Evolutionary conservation across 35 echinoderm and acorn worm genomes (phyloP).

Genomic region (Heliocidaris erythrogramma): DNA sequence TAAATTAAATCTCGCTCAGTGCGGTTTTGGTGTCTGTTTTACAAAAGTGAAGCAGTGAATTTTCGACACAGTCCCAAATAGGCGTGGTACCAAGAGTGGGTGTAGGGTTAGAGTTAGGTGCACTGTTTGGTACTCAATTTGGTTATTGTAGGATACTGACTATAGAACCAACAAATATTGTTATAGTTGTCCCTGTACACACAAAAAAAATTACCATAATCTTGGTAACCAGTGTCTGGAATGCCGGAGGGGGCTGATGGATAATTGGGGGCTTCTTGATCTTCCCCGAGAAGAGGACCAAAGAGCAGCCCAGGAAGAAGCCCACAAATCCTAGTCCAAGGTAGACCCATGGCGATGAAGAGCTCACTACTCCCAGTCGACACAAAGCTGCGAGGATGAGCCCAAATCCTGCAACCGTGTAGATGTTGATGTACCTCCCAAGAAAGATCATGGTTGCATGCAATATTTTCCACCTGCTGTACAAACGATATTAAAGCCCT

Average conservation of each 20-base stretch:
- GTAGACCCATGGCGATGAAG: slow-evolving; percentile 60
- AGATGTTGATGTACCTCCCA: slow-evolving; percentile 50
- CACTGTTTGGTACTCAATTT: too few species aligned
- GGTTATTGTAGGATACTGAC: too few species aligned
- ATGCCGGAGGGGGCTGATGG: slow-evolving; percentile 51
- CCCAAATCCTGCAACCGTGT: slow-evolving; percentile 50
- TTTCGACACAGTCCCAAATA: too few species aligned
- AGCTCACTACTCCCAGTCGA: slow-evolving; percentile 51
- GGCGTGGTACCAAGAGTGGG: too few species aligned
- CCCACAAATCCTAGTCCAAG: slow-evolving; percentile 61
- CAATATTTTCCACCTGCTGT: neutral
- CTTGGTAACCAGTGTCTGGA: slow-evolving; percentile 77
- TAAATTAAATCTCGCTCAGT: too few species aligned
- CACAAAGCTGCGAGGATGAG: slow-evolving; percentile 52
- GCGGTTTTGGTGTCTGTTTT: too few species aligned
- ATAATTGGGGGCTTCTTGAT: slow-evolving; percentile 45
- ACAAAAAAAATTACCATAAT: slow-evolving; percentile 71
- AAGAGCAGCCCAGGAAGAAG: slow-evolving; percentile 68
- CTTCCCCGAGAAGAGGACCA: slow-evolving; percentile 83
- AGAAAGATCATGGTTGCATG: neutral
- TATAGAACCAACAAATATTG: too few species aligned
- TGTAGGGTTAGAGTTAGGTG: too few species aligned
- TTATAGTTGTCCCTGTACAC: too few species aligned
- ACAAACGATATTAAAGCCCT: too few species aligned
- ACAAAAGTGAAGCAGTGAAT: too few species aligned